Conservation (phyloP, 1,140 invertebrate genomes). For the Drosophila mauritiana region DNA sequence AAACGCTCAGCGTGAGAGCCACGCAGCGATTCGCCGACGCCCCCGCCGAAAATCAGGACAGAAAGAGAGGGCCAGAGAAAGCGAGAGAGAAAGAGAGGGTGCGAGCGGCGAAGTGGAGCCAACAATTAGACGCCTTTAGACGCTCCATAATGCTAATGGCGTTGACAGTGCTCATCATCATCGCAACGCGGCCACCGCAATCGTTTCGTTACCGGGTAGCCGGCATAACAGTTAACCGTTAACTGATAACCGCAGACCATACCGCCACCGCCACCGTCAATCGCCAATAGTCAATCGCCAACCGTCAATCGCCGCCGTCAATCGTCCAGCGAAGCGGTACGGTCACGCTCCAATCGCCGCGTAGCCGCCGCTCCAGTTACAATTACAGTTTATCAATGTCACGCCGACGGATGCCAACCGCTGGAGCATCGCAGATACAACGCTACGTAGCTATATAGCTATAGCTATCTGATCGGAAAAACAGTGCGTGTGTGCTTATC, state of each 20-base stretch:
- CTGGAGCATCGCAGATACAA: constrained; percentile 64
- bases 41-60: constrained; percentile 28
- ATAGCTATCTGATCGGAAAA: constrained; percentile 12
- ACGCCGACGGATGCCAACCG: constrained; percentile 69
- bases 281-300: constrained; percentile 58
- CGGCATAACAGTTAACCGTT: constrained; percentile 1
- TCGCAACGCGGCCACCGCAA: constrained; percentile 63
- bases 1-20: constrained; percentile 46
- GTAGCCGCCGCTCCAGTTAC: constrained; percentile 29
- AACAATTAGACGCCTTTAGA: constrained; percentile 81
- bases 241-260: background rate
- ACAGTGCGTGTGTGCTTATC: constrained; percentile 47
- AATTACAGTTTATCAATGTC: constrained; percentile 76
- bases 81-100: background rate
- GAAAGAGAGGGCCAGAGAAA: constrained; percentile 16
- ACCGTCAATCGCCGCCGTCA: constrained; percentile 30
- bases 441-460: background rate
- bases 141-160: constrained; percentile 82
- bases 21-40: constrained; percentile 60
- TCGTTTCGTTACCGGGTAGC: constrained; percentile 33
- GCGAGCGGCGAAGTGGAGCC: constrained; percentile 22
- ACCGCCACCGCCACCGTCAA: constrained; percentile 25
- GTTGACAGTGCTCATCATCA: constrained; percentile 81
- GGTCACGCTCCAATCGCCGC: constrained; percentile 68
- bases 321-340: constrained; percentile 73